Evolutionary conservation across 1,140 invertebrate species (phyloP).

Genomic region (Drepana arcuata): DNA sequence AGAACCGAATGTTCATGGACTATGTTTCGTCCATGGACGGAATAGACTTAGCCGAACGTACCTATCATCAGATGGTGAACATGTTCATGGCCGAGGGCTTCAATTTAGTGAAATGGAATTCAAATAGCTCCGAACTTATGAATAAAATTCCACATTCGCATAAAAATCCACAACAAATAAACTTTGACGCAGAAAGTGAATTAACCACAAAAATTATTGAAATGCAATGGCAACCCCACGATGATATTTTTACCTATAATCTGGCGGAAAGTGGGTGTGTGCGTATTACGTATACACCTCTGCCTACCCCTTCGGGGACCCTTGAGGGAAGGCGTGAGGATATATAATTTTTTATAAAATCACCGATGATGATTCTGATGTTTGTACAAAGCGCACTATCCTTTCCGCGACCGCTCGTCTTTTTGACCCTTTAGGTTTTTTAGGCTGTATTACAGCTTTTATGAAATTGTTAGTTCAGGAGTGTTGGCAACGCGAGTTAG

Average conservation of each 20-base stretch:
- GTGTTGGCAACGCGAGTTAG: constrained; percentile 2
- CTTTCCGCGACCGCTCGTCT: constrained; percentile 2
- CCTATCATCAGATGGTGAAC: neutral
- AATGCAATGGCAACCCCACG: too few relatives aligned
- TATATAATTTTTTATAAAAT: neutral
- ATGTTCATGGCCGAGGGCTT: constrained; percentile 6
- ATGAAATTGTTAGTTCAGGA: constrained; percentile 6
- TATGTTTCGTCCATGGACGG: neutral
- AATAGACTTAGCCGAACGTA: neutral
- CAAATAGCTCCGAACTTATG: too few relatives aligned
- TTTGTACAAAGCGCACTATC: constrained; percentile 4
- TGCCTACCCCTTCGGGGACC: too few relatives aligned
- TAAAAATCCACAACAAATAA: neutral
- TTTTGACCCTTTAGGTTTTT: constrained; percentile 5
- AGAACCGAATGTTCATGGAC: constrained; percentile 7
- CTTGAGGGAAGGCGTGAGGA: too few relatives aligned
- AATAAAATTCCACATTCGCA: neutral
- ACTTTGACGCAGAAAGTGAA: neutral
- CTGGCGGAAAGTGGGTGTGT: too few relatives aligned
- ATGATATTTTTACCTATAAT: too few relatives aligned
- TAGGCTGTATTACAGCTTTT: constrained; percentile 1
- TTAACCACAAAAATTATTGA: neutral
- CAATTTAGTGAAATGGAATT: constrained; percentile 8
- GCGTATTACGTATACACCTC: too few relatives aligned
- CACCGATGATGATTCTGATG: neutral